phyloP scores from a whole-genome alignment of 2,113 vertebrate genomes.

The Tympanuchus pallidicinctus region DNA sequence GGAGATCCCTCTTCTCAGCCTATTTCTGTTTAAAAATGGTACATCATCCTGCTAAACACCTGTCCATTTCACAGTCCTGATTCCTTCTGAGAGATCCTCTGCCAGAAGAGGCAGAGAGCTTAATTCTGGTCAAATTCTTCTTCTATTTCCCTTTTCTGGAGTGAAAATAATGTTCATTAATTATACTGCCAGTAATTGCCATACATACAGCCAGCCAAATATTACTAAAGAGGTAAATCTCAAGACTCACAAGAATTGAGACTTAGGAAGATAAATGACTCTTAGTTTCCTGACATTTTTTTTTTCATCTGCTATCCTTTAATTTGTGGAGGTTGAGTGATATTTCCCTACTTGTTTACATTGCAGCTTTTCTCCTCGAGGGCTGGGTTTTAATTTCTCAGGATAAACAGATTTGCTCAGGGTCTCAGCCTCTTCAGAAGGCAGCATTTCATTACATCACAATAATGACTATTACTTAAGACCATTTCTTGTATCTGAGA shows the following conservation, averaged over 20 bases:
- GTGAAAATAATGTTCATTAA: not conserved
- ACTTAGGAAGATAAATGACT: not conserved
- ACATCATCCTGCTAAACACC: not conserved
- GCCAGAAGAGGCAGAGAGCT: not conserved
- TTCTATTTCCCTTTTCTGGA: not conserved
- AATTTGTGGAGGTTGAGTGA: not conserved
- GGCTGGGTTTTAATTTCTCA: not conserved
- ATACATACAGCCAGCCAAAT: not conserved
- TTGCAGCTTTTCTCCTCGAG: not conserved
- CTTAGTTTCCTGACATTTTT: not conserved
- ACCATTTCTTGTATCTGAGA: not conserved
- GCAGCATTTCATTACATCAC: not conserved
- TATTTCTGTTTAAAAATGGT: not conserved
- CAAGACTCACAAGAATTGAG: not conserved
- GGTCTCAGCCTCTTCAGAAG: not conserved
- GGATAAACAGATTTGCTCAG: not conserved
- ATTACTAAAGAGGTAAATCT: not conserved
- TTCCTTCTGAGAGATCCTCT: not conserved
- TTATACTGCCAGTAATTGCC: not conserved
- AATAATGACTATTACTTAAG: not conserved
- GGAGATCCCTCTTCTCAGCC: not conserved
- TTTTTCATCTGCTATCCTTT: not conserved
- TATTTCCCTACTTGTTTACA: not conserved
- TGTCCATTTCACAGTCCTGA: not conserved
- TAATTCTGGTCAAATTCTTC: not conserved